Base-by-base conservation (phyloP, 2,888 invertebrate species). In the Altica lythri region DNA sequence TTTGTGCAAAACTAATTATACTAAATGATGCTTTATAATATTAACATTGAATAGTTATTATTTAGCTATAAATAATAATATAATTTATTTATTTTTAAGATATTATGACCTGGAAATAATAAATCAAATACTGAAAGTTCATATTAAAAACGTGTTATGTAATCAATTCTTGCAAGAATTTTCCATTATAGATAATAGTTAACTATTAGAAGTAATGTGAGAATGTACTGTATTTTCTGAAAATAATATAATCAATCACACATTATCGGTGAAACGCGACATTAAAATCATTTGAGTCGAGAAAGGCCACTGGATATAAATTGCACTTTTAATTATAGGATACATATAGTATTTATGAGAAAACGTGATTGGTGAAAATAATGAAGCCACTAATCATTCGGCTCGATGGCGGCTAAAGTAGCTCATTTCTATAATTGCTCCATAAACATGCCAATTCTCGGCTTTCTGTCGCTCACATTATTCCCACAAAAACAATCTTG, bases 301-400 rank as follows among this genome's bases (percentile, higher is more conserved):
- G 55, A 45, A 55, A 62, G 61, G 64, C 68, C 66, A 71, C 69
- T 66, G 68, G 68, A 69, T 68, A 73, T 72, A 72, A 74, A 73
- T 74, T 67, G 72, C 71, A 71, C 64, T 72, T 73, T 73, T 73
- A 73, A 73, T 73, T 73, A 72, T 69, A 70, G 68, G 67, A 66
- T 70, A 69, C 72, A 67, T 68, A 70, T 68, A 68, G 70, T 72
- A 72, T 71, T 72, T 72, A 49, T 54, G 55, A 58, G 49, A 43
- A 53, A 58, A 69, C 70, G 71, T 72, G 73, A 73, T 75, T 73
- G 73, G 72, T 72, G 69, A 72, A 73, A 72, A 74, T 73, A 74
- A 75, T 75, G 73, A 75, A 74, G 75, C 73, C 68, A 75, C 73
- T 70, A 73, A 75, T 75, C 74, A 74, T 74, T 73, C 71, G 62